Base-by-base conservation (phyloP, 2,888 invertebrate genomes). In the Mythimna albipuncta region DNA sequence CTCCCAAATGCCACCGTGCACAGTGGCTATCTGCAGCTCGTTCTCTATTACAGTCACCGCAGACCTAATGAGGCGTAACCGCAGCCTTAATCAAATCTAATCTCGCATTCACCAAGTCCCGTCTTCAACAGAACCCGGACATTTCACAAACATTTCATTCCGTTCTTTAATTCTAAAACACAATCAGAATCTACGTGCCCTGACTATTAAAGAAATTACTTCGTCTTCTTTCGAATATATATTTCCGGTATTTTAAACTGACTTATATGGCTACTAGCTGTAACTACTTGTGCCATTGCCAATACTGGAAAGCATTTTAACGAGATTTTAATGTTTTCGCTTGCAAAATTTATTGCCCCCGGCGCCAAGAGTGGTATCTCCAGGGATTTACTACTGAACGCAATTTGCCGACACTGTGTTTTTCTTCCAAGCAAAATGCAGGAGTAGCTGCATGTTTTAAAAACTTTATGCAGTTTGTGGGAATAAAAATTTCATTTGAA, bases 311-410 rank as follows among this genome's bases (percentile, higher is more conserved):
- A 91, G 84, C 85, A 88, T 90, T 93, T 92, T 94, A 94, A 94
- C 91, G 94, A 92, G 93, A 91, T 94, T 94, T 94, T 94, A 94
- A 94, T 93, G 94, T 89, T 91, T 91, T 89, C 86, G 86, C 90
- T 89, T 88, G 91, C 85, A 87, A 91, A 92, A 93, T 94, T 94
- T 93, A 94, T 92, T 89, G 87, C 91, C 70, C 74, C 79, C 88
- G 92, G 92, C 93, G 94, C 94, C 93, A 90, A 87, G 87, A 85
- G 89, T 87, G 82, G 81, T 85, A 87, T 90, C 89, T 91, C 84
- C 77, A 67, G 77, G 87, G 88, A 89, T 89, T 90, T 89, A 87
- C 81, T 86, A 86, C 84, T 86, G 85, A 88, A 89, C 87, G 90
- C 89, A 91, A 92, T 92, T 91, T 88, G 83, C 87, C 82, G 79